Base-by-base conservation (phyloP, 2,113 vertebrate genomes). In the Grus americana region DNA sequence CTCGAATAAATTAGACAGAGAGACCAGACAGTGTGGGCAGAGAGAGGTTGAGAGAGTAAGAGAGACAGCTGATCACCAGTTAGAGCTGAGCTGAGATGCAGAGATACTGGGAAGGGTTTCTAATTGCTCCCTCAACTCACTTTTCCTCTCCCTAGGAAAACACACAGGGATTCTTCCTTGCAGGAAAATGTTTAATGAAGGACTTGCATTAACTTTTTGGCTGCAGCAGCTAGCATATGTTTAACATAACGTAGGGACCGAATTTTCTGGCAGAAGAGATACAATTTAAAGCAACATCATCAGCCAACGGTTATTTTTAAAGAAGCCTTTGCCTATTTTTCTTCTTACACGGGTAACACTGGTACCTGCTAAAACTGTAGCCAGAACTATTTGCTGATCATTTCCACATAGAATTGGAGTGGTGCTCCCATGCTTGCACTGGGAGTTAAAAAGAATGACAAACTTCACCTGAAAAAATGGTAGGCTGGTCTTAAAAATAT, bases 1-100 rank as follows among this genome's bases (percentile, higher is more conserved):
- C 93, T 82, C 63, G 11, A 88, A 92, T 88, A 91, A 90, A 85
- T 88, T 14, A 95, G 79, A 79, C 34, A 2, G 88, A 94, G 73
- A 93, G 62, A 72, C 70, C 61, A 96, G 95, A 96, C 90, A 93
- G 86, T 94, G 90, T 40, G 79, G 93, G 86, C 92, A 96, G 93
- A 91, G 68, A 71, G 34, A 8, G 6, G 79, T 86, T 93, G 93
- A 62, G 63, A 88, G 32, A 61, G 44, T 44, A 55, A 47, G 21
- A 82, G 36, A 85, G 52, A 73, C 42, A 59, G 92, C 61, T 81
- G 81, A 85, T 38, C 46, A 46, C 36, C 86, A 55, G 32, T 55
- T 8, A 49, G 57, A 75, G 70, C 74, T 62, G 72, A 76, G 52
- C 58, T 61, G 47, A 71, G 59, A 42, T 14, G 20, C 52, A 44